These are phyloP conservation scores for Cladopsammia gracilis DNA, from an alignment of 64 coral and sea anemone genomes.

Conservation along the genomic window DNA sequence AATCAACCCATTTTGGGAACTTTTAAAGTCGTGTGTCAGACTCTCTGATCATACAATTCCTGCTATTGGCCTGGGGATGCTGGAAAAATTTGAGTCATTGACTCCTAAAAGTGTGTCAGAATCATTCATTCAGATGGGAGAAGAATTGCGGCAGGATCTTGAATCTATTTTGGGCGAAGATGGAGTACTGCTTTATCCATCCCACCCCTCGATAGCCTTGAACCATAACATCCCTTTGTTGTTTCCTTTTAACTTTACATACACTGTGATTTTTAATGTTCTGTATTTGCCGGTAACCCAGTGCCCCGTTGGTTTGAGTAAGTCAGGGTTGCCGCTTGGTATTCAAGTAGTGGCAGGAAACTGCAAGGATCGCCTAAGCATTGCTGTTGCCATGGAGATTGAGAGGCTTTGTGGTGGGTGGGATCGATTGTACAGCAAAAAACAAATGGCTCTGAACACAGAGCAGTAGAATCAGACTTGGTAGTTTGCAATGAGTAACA, in stretches of 20 bases:
- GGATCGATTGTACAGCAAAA: constrained; percentile 70
- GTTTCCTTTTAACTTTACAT: constrained; percentile 85
- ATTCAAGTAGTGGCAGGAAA: constrained; percentile 83
- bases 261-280: constrained; percentile 98
- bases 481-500: too few species aligned
- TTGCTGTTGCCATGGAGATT: constrained; percentile 91
- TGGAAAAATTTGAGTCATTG: constrained; percentile 87
- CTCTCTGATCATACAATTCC: constrained; percentile 89
- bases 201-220: constrained; percentile 79
- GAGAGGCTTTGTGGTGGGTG: constrained; percentile 86
- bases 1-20: constrained; percentile 92
- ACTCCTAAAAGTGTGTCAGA: constrained; percentile 74
- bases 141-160: constrained; percentile 81
- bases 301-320: constrained; percentile 74
- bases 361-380: constrained; percentile 80
- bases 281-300: constrained; percentile 94
- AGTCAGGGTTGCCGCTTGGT: constrained; percentile 81
- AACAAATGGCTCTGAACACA: constrained; percentile 35
- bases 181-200: constrained; percentile 91
- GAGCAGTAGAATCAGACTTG: background rate
- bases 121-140: constrained; percentile 64
- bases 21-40: constrained; percentile 79
- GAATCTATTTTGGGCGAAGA: constrained; percentile 82
- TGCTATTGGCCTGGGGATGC: constrained; percentile 90
- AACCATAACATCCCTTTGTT: constrained; percentile 87